Conservation (phyloP, 2,113 vertebrate species). For the Tragelaphus strepsiceros region DNA sequence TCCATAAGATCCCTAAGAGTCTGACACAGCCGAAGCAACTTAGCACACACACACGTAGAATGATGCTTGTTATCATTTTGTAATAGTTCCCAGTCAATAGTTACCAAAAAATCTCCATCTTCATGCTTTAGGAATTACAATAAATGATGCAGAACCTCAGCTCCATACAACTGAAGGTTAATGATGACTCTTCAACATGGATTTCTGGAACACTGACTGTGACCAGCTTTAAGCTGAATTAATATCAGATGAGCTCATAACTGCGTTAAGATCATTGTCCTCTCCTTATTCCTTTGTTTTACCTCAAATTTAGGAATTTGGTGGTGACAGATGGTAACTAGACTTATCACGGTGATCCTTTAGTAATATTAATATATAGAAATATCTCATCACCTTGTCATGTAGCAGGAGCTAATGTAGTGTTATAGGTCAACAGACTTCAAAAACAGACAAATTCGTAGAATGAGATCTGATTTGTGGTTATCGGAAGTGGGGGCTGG, state of each 20-base stretch:
- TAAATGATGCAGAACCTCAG: neutral
- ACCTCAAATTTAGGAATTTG: neutral
- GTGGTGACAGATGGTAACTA: neutral
- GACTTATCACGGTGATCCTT: neutral
- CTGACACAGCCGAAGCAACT: neutral
- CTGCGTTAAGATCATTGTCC: neutral
- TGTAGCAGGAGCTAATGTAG: neutral
- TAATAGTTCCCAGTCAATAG: neutral
- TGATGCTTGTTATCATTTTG: neutral
- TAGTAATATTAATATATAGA: neutral
- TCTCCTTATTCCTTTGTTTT: neutral
- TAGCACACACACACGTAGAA: neutral
- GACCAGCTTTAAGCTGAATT: neutral
- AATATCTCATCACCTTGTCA: neutral
- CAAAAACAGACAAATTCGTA: neutral
- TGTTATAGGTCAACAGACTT: neutral
- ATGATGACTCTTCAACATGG: neutral
- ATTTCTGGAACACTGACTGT: neutral
- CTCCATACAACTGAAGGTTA: neutral
- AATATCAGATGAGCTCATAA: neutral
- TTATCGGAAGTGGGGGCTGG: neutral
- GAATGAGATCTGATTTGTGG: neutral
- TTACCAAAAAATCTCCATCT: neutral
- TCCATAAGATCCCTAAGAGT: neutral
- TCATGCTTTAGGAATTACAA: neutral